phyloP scores from a whole-genome alignment of 2,888 invertebrate genomes.

The Dione vanillae region DNA sequence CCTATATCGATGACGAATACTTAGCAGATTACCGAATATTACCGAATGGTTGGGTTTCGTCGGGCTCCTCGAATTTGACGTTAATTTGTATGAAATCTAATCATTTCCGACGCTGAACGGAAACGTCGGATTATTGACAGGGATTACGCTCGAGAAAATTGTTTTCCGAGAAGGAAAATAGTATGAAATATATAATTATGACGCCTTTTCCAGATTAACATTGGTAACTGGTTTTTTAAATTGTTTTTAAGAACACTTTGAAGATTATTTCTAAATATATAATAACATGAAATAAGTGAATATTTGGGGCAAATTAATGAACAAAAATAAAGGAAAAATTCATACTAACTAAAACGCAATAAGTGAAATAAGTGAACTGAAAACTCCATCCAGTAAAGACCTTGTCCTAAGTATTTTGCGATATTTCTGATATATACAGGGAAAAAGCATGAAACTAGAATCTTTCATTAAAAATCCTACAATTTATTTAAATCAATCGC shows the following conservation, averaged over 20 bases:
- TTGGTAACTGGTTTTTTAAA: constrained; percentile 5
- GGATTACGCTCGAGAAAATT: constrained; percentile 42
- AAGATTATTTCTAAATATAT: no score
- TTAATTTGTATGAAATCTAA: constrained; percentile 44
- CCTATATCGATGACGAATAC: constrained; percentile 25
- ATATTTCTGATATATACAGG: no score
- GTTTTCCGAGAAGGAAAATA: constrained; percentile 41
- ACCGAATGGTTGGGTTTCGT: constrained; percentile 29
- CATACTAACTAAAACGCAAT: no score
- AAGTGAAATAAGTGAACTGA: no score
- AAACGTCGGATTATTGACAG: constrained; percentile 43
- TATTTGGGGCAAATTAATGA: no score
- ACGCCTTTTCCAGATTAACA: constrained; percentile 35
- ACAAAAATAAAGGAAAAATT: no score
- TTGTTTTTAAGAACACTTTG: not conserved
- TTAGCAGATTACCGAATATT: constrained; percentile 32
- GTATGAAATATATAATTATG: constrained; percentile 42
- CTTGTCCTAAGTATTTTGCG: no score
- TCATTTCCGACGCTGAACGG: constrained; percentile 42
- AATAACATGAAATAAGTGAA: no score
- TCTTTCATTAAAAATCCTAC: no score
- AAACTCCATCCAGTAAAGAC: no score
- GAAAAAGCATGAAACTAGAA: no score
- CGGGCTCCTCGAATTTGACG: constrained; percentile 36
- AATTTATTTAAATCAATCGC: no score